phyloP scores from a whole-genome alignment of 1,140 invertebrate species.

The Euura saliciscinereae region DNA sequence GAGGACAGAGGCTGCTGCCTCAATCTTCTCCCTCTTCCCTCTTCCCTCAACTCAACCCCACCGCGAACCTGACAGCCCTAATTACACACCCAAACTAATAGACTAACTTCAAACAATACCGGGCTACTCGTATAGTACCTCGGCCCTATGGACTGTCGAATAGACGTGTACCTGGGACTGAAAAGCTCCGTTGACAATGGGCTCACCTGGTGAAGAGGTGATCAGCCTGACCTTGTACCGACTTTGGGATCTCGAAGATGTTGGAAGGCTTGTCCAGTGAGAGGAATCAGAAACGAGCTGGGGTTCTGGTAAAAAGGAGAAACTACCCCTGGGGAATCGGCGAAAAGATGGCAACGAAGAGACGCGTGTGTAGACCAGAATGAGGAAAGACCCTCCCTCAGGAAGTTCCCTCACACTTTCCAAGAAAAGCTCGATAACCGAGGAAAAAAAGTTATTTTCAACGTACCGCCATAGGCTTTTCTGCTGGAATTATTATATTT shows the following conservation, averaged over 20 bases:
- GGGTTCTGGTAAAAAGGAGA: slow-evolving; percentile 12
- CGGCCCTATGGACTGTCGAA: background rate
- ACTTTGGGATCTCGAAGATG: background rate
- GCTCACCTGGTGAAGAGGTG: background rate
- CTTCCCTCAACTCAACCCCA: slow-evolving; percentile 8
- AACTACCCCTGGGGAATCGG: slow-evolving; percentile 17
- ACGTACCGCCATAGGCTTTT: background rate
- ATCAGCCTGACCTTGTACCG: background rate
- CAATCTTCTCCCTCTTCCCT: background rate
- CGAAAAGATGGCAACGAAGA: slow-evolving; percentile 23
- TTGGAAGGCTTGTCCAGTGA: slow-evolving; percentile 16
- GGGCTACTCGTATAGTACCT: background rate
- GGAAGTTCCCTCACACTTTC: background rate
- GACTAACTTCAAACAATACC: slow-evolving; percentile 25
- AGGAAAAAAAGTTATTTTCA: background rate
- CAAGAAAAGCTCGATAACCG: slow-evolving; percentile 4
- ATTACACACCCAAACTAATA: slow-evolving; percentile 22
- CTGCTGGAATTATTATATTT: background rate
- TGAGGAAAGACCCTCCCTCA: background rate
- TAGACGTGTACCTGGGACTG: no score
- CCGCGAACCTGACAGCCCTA: slow-evolving; percentile 20
- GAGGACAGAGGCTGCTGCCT: background rate
- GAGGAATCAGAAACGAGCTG: slow-evolving; percentile 30
- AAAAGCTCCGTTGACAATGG: background rate
- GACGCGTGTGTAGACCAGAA: slow-evolving; percentile 14